phyloP scores from a whole-genome alignment of 2,888 invertebrate species.

The Cryptocephalus moraei region DNA sequence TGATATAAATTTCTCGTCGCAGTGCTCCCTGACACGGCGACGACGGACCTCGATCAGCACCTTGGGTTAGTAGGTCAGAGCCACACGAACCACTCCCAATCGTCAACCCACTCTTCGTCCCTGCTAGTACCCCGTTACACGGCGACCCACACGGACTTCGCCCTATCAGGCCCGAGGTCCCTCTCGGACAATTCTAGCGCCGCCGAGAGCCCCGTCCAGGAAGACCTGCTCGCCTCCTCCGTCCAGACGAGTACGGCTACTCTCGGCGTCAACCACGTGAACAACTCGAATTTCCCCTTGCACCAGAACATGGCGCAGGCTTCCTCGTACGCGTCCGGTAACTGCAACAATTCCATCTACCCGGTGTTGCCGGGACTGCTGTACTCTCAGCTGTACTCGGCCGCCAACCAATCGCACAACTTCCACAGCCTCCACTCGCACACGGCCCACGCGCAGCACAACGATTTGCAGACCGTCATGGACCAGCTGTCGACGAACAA shows the following conservation, averaged over 20 bases:
- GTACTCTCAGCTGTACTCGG: slow-evolving; percentile 75
- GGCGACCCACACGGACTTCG: slow-evolving; percentile 54
- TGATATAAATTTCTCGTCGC: slow-evolving; percentile 20
- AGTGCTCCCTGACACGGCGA: slow-evolving; percentile 73
- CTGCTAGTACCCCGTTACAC: slow-evolving; percentile 57
- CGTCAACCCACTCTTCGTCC: slow-evolving; percentile 35
- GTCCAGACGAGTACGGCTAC: slow-evolving; percentile 39
- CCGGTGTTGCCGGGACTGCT: slow-evolving; percentile 73
- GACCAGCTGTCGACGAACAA: slow-evolving; percentile 58
- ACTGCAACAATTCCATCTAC: slow-evolving; percentile 63
- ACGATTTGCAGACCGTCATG: slow-evolving; percentile 66
- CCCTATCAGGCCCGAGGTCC: slow-evolving; percentile 61
- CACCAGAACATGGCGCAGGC: slow-evolving; percentile 34
- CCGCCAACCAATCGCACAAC: slow-evolving; percentile 64
- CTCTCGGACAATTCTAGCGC: slow-evolving; percentile 75
- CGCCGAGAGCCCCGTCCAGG: slow-evolving; percentile 74
- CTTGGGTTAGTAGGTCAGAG: slow-evolving; percentile 51
- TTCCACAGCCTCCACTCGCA: slow-evolving; percentile 60
- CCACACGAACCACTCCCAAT: slow-evolving; percentile 42
- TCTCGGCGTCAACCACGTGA: slow-evolving; percentile 45
- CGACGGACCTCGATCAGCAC: slow-evolving; percentile 64
- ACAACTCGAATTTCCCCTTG: slow-evolving; percentile 53
- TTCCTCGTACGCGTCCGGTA: slow-evolving; percentile 43
- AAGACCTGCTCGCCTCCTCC: slow-evolving; percentile 49
- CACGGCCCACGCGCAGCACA: slow-evolving; percentile 45